Evolutionary conservation across 1,140 invertebrate species (phyloP), one percentile per base, ranked within the genome.

Genomic region (Drosophila parvula): DNA sequence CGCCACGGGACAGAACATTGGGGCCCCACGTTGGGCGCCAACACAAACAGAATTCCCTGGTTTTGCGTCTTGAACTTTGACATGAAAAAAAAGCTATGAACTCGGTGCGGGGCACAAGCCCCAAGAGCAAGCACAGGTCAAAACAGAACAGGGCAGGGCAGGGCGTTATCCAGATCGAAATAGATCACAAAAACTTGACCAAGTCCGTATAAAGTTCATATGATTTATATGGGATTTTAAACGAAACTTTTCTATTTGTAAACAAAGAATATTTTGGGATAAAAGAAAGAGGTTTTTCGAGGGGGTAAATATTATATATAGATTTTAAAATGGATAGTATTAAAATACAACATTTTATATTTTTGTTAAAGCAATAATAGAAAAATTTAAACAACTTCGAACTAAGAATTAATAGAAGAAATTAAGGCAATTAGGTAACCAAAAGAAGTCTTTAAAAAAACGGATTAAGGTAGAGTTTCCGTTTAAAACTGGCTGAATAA

Each of bases 61-160:
- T 18, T 1, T 47, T 5, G 32, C 50, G 16, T 40, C 61, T 67
- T 68, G 61, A 84, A 79, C 80, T 85, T 85, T 86, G 82, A 81
- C 78, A 78, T 63, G 57, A 65, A 73, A 79, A 79, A 22, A 53
- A 53, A 38, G 65, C 44, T 14, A 44, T 75, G 78, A 78, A 62
- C 81, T 56, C 47, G 47, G 1, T 3, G 38, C 41, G 40, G 28
- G 6, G 22, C 59, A 51, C 30, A 61, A 2, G 22, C 22, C 22
- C 22, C 22, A 22, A 12, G 8, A 36, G 11, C 22, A n/a, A 18
- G n/a, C 30, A 3, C 5, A 14, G 36, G 12, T 6, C 2, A 12
- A 27, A 14, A 8, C 45, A 34, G 16, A 6, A 16, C 50, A 34
- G 28, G n/a, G 4, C n/a, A 32, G 28, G 12, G 7, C 30, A 4